Conservation (phyloP, 2,888 invertebrate species). For the Hybos culiciformis region DNA sequence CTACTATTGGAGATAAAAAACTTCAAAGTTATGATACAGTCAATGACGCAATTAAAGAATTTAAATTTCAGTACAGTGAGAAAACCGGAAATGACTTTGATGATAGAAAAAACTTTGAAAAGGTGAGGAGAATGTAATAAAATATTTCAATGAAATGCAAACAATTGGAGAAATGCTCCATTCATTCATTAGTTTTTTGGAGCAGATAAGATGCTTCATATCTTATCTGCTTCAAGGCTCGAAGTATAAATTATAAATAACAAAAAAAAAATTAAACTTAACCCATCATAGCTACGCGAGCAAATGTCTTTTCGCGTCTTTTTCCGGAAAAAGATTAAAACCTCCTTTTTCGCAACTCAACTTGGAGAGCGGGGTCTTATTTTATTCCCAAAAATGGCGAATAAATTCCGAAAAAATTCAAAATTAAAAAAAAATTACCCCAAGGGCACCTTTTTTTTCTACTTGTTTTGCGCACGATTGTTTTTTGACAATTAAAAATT, state of each 20-base stretch:
- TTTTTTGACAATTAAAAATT: too few relatives aligned
- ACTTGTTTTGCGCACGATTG: too few relatives aligned
- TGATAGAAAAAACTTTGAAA: slow-evolving; percentile 48
- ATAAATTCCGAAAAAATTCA: too few relatives aligned
- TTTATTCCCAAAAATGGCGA: too few relatives aligned
- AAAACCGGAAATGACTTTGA: slow-evolving; percentile 76
- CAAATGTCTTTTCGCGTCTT: too few relatives aligned
- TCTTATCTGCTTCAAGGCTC: neutral
- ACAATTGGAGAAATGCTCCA: neutral
- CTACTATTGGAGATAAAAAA: slow-evolving; percentile 70
- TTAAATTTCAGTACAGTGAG: slow-evolving; percentile 53
- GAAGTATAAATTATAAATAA: neutral
- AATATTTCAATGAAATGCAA: neutral
- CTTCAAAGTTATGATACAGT: slow-evolving; percentile 39
- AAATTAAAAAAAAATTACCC: too few relatives aligned
- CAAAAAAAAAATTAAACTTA: neutral
- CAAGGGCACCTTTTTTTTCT: too few relatives aligned
- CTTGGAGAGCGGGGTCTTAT: too few relatives aligned
- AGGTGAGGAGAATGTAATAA: slow-evolving; percentile 32
- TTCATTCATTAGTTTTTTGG: too few relatives aligned
- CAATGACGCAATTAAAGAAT: slow-evolving; percentile 46
- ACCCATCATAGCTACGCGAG: too few relatives aligned
- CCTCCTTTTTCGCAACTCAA: too few relatives aligned
- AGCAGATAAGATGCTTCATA: neutral
- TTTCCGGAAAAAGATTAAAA: too few relatives aligned